Conservation (phyloP, 2,888 invertebrate species). For the Hofmannophila pseudospretella region DNA sequence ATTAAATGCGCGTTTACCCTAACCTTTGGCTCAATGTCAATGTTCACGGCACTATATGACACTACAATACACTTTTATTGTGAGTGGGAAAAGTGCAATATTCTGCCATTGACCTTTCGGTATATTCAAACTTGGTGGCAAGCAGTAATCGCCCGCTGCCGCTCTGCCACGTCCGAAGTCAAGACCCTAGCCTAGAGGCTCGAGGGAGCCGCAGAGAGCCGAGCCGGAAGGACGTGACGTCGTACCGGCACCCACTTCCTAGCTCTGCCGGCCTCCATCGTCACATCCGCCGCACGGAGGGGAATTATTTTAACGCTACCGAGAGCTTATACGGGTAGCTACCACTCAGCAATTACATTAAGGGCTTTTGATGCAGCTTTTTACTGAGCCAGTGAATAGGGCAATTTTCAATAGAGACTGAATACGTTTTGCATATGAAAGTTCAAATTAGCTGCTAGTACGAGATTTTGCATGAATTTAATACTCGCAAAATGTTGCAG, state of each 20-base stretch:
- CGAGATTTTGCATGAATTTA: background rate
- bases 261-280: slow-evolving; percentile 35
- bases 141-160: background rate
- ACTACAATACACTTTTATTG: too few relatives aligned
- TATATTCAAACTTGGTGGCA: too few relatives aligned
- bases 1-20: too few relatives aligned
- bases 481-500: too few relatives aligned
- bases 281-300: slow-evolving; percentile 43
- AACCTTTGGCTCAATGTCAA: too few relatives aligned
- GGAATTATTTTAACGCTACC: slow-evolving; percentile 53
- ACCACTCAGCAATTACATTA: slow-evolving; percentile 43
- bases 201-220: slow-evolving; percentile 32
- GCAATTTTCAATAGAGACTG: slow-evolving; percentile 4
- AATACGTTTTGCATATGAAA: background rate
- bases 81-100: too few relatives aligned
- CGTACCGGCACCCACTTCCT: slow-evolving; percentile 41
- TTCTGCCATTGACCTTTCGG: too few relatives aligned
- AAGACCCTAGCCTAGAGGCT: slow-evolving; percentile 13
- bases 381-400: background rate
- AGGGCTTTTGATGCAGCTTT: slow-evolving; percentile 32
- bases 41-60: too few relatives aligned
- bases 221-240: slow-evolving; percentile 50
- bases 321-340: slow-evolving; percentile 28
- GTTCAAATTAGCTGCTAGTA: slow-evolving; percentile 1
- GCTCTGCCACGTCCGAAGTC: background rate